Evolutionary conservation across 2,797 vertebrate species (phyloP), one percentile per base, ranked within the genome.

Genomic region (Lates japonicus): DNA sequence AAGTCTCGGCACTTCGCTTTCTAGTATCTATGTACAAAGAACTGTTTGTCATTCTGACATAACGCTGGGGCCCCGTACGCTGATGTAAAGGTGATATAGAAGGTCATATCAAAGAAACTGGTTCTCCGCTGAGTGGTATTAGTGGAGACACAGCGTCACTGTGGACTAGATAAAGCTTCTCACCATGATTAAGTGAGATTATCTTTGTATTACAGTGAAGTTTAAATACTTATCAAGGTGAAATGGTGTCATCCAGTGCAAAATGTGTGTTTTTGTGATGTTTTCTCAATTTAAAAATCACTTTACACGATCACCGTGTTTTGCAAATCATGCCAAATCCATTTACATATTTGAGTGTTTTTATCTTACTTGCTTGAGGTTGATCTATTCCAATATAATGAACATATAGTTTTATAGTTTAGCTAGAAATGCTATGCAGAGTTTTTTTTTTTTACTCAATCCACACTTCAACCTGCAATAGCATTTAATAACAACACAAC

Each of bases 1-100:
- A 91, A 90, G 92, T 92, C 87, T 78, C 78, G 19, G 83, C 74
- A 84, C 88, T 90, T 92, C 29, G 86, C 90, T 93, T 93, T 92
- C 90, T 90, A 91, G 81, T 83, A 70, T 87, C 76, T 39, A 61
- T 17, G 65, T 37, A 48, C 58, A 2, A 71, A 41, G 48, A 74
- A 29, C 29, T 66, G 69, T 64, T 82, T 77, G 62, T 70, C 41
- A 42, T 65, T 74, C 70, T 75, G 80, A 75, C 62, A 78, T 68
- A 78, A 79, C 62, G 35, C 58, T 60, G 25, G 49, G 70, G 25
- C 25, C 68, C 69, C 2, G 2, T 41, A 31, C 46, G 62, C 61
- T 48, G 54, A 55, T 39, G 77, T 44, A 59, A 54, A 80, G 52
- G 48, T 78, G 44, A 77, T 17, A 17, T 3, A 52, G 14, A 75